Percentiles rank a stretch among this genome's conserved stretches.
These are phyloP conservation scores for Vesta saturnalis DNA, from an alignment of 2,888 invertebrate genomes.

Conservation along the genomic window DNA sequence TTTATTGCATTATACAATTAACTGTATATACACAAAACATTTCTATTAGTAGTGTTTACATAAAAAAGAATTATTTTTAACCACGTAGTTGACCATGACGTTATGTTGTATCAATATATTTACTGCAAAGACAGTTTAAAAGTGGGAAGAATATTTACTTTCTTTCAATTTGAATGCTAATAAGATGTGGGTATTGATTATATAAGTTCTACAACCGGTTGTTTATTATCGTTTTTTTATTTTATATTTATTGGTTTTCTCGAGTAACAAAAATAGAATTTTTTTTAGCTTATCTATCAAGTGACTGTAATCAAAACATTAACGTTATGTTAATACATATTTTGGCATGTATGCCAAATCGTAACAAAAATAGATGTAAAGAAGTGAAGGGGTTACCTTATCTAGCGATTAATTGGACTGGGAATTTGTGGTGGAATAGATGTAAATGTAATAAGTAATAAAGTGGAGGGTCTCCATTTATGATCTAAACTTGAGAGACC, in stretches of 20 bases:
- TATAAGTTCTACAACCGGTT: neutral
- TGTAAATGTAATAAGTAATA: neutral
- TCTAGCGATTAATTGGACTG: conserved; percentile 1
- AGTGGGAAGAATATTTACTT: conserved; percentile 7
- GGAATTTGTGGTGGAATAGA: neutral
- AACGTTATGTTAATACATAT: too few relatives aligned
- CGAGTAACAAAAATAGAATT: neutral
- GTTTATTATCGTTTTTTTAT: neutral
- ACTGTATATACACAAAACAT: neutral
- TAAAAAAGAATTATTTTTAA: neutral
- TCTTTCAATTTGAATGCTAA: conserved; percentile 11
- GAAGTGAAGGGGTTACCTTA: neutral
- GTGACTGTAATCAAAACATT: too few relatives aligned
- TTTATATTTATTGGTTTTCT: neutral
- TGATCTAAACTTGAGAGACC: neutral
- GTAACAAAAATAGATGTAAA: neutral
- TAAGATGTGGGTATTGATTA: conserved; percentile 11
- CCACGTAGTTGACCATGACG: neutral
- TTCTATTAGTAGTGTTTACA: neutral
- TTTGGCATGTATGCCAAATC: too few relatives aligned
- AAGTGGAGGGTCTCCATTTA: neutral
- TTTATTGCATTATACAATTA: neutral
- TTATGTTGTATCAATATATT: neutral
- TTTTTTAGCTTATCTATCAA: too few relatives aligned
- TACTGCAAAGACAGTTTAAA: conserved; percentile 1